phyloP scores from a whole-genome alignment of 2,888 invertebrate species.

The Stenurella melanura region DNA sequence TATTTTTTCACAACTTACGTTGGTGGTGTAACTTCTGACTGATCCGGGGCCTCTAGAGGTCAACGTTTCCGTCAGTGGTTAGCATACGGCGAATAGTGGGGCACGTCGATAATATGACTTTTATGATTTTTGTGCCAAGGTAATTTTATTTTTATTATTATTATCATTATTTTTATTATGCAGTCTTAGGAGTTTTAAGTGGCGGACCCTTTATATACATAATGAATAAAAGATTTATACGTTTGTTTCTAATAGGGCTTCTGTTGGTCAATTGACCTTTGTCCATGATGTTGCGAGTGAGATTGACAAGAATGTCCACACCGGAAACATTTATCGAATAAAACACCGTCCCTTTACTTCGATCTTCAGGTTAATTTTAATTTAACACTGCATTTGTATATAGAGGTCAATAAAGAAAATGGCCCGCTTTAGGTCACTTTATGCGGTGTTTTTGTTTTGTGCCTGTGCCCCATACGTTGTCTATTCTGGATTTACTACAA shows the following conservation, averaged over 20 bases:
- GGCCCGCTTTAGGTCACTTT: slow-evolving; percentile 19
- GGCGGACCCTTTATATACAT: no score
- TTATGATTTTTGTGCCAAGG: no score
- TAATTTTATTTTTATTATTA: no score
- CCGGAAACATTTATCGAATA: slow-evolving; percentile 64
- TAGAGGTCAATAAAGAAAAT: slow-evolving; percentile 20
- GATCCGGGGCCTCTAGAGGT: no score
- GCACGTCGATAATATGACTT: no score
- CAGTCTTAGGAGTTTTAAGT: no score
- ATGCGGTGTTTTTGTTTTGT: slow-evolving; percentile 39
- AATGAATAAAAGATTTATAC: not conserved
- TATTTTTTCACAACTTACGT: no score
- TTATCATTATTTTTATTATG: no score
- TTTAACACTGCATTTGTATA: slow-evolving; percentile 47
- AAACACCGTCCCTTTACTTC: slow-evolving; percentile 46
- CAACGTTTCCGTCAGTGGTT: no score
- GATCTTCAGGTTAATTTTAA: slow-evolving; percentile 37
- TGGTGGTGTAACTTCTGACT: no score
- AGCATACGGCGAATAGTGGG: no score
- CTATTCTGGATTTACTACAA: slow-evolving; percentile 57
- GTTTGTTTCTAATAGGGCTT: not conserved
- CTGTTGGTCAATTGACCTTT: slow-evolving; percentile 43
- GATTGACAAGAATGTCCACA: slow-evolving; percentile 58
- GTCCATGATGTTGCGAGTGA: slow-evolving; percentile 53
- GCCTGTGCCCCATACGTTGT: slow-evolving; percentile 22